Evolutionary conservation across 2,113 vertebrate species (phyloP).

Genomic region (Ctenodactylus gundi): DNA sequence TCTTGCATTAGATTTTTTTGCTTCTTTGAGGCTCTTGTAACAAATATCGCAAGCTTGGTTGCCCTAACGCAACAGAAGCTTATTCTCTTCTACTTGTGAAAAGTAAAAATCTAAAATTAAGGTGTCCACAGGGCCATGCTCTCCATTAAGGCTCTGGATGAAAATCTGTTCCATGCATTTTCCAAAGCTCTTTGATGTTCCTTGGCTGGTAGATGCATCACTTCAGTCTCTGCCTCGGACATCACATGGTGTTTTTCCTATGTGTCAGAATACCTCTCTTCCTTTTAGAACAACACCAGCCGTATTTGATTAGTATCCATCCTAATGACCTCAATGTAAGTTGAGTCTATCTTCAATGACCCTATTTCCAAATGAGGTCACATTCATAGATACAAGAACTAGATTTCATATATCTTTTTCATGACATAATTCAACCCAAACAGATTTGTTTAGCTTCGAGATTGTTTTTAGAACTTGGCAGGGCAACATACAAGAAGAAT

Average conservation of each 20-base stretch:
- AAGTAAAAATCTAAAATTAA: not conserved
- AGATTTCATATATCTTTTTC: not conserved
- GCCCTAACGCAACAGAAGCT: not conserved
- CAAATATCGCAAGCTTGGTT: not conserved
- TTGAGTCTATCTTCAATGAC: not conserved
- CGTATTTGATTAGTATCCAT: not conserved
- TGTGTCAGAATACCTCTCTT: not conserved
- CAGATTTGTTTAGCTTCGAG: not conserved
- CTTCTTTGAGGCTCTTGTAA: not conserved
- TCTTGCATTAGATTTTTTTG: not conserved
- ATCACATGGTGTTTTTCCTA: not conserved
- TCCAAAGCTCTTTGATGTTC: not conserved
- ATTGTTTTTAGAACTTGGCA: constrained; percentile 14
- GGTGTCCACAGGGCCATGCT: not conserved
- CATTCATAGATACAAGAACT: not conserved
- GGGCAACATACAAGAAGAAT: not conserved
- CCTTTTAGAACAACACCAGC: not conserved
- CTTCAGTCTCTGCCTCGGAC: not conserved
- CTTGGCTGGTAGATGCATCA: not conserved
- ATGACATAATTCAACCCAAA: not conserved
- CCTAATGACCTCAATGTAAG: not conserved
- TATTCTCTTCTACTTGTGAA: not conserved
- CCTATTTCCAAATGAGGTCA: constrained; percentile 7
- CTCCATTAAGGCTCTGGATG: not conserved
- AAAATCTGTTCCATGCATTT: not conserved